Base-by-base conservation (phyloP, 2,797 vertebrate species). In the Platyrinchus mystaceus region DNA sequence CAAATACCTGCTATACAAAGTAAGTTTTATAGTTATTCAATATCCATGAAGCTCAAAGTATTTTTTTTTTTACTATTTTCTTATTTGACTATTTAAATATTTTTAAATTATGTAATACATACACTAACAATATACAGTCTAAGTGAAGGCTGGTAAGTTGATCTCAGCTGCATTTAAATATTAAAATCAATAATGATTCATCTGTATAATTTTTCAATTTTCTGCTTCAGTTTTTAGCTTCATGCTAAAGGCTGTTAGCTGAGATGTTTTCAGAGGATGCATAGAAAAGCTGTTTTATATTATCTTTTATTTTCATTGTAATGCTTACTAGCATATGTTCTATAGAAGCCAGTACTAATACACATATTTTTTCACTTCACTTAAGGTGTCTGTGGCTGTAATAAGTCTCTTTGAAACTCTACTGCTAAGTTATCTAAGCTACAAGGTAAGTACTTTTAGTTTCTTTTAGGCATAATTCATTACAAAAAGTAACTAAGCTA, bases 401-500 rank as follows among this genome's bases (percentile, higher is more conserved):
- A 98, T 98, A 97, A 98, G 98, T 97, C 97, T 98, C 53, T 97
- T 98, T 95, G 98, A 98, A 97, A 98, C 98, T 73, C 97, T 98
- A 30, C 94, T 99, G 44, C 97, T 99, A 91, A 98, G 97, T 94
- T 99, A 98, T 96, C 97, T 99, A 89, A 98, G 98, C 95, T 98
- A 98, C 93, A 99, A 98, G 98, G 98, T 98, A 98, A 97, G 97
- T 89, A 66, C 12, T 87, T 91, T 87, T 71, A 76, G 53, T 68
- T 82, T 70, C 32, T 79, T 55, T 36, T 36, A 76, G 32, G 8
- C 3, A 12, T 20, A 56, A 46, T 59, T 60, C 9, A 26, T 82
- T 46, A 56, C 28, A 58, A 62, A 68, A 71, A 37, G 9, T 30
- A 73, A 34, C 22, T 2, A 43, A 50, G 13, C 56, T 50, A 22